These are phyloP conservation scores for Diplosoma virens DNA, from an alignment of 23 tunicate genomes.

Conservation along the genomic window DNA sequence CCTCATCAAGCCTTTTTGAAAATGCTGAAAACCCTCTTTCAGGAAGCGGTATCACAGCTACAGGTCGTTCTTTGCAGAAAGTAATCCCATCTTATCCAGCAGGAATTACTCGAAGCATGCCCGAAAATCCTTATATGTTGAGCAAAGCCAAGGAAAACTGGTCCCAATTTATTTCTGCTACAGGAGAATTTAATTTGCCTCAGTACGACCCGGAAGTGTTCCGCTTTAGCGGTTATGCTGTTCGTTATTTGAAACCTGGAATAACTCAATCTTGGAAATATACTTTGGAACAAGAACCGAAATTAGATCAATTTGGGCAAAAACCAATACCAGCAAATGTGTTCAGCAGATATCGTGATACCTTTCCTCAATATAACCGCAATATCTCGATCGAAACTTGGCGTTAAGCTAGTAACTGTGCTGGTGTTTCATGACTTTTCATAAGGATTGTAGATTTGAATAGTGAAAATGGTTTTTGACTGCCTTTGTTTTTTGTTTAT, in stretches of 20 bases:
- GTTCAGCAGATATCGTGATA: constrained; percentile 78
- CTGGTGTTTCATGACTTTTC: too few species aligned
- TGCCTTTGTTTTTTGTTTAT: not conserved
- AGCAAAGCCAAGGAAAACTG: constrained; percentile 63
- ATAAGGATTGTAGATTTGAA: too few species aligned
- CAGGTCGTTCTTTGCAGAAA: constrained; percentile 62
- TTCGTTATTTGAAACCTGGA: constrained; percentile 76
- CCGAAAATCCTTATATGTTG: constrained; percentile 53
- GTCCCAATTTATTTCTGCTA: constrained; percentile 75
- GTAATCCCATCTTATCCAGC: constrained; percentile 62
- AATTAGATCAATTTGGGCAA: constrained; percentile 70
- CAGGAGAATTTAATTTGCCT: constrained; percentile 75
- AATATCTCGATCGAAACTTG: constrained; percentile 77
- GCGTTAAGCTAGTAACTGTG: constrained; percentile 48
- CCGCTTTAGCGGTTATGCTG: constrained; percentile 91
- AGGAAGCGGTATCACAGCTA: constrained; percentile 63
- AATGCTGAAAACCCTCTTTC: constrained; percentile 54
- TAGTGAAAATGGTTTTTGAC: not conserved
- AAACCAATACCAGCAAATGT: constrained; percentile 89
- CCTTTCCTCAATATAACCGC: constrained; percentile 85
- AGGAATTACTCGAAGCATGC: constrained; percentile 64
- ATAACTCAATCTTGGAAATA: constrained; percentile 76
- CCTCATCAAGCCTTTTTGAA: constrained; percentile 43
- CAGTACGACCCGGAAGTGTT: constrained; percentile 62
- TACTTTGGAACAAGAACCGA: constrained; percentile 83